Percentiles rank a stretch among this genome's conserved stretches.
These are phyloP conservation scores for Numenius phaeopus DNA, from an alignment of 2,797 vertebrate genomes.

Conservation along the genomic window DNA sequence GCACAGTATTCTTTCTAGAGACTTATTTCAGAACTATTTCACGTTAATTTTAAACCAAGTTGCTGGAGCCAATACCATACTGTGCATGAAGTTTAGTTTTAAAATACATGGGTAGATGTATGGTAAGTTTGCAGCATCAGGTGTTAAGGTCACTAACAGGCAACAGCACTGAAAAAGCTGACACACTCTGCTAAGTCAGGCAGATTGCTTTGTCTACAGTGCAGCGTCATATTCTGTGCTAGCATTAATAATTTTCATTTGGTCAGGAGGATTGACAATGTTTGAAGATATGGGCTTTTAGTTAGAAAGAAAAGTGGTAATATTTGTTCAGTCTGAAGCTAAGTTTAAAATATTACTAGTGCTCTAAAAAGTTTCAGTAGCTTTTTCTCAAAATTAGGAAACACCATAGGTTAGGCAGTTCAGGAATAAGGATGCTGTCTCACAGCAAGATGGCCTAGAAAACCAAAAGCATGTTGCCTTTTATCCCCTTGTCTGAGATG, in stretches of 20 bases:
- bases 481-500: not conserved
- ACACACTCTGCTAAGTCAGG: not conserved
- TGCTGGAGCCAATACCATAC: not conserved
- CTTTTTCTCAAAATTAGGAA: not conserved
- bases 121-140: not conserved
- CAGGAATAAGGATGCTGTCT: not conserved
- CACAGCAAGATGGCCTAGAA: not conserved
- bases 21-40: not conserved
- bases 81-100: not conserved
- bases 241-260: not conserved
- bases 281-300: not conserved
- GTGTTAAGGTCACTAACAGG: not conserved
- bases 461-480: not conserved
- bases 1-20: not conserved
- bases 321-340: not conserved
- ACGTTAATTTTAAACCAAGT: not conserved
- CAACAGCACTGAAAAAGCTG: not conserved
- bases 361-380: not conserved
- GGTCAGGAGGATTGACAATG: not conserved
- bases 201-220: not conserved
- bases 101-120: not conserved
- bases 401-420: not conserved
- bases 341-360: not conserved
- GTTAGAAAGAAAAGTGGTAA: not conserved
- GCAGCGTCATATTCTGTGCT: not conserved